Conservation (phyloP, 2,797 vertebrate species). For the Arctocebus calabarensis region DNA sequence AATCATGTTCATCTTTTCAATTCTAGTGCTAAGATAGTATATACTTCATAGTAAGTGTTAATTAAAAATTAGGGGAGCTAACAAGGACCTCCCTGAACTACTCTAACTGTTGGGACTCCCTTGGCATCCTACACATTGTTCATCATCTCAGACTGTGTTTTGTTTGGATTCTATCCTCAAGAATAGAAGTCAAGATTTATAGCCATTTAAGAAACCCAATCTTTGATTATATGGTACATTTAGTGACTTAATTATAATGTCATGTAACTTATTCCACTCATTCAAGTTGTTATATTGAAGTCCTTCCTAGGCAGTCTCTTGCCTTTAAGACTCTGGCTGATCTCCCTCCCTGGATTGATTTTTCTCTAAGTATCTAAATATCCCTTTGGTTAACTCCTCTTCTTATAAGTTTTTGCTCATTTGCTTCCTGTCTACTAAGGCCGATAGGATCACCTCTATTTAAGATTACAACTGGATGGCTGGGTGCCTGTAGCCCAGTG, state of each 20-base stretch:
- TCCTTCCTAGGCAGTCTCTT: not conserved
- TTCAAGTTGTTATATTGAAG: not conserved
- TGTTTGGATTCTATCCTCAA: not conserved
- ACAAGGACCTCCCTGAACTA: not conserved
- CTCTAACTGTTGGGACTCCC: not conserved
- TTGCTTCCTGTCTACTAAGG: slow-evolving; percentile 46
- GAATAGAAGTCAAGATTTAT: not conserved
- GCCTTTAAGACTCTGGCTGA: not conserved
- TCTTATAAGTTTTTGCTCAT: too few relatives aligned
- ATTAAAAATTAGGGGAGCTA: not conserved
- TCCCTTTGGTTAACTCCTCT: not conserved
- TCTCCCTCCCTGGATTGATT: not conserved
- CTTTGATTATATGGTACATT: not conserved
- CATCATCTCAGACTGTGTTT: not conserved
- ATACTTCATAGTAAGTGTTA: not conserved
- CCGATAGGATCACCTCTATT: not conserved
- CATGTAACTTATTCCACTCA: not conserved
- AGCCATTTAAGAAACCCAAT: not conserved
- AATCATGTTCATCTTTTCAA: not conserved
- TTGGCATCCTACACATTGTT: not conserved
- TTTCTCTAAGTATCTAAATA: not conserved
- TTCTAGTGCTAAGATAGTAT: not conserved
- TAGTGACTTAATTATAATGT: not conserved
- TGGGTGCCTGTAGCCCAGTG: too few relatives aligned
- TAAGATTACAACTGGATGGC: not conserved